Percentiles rank a stretch among this genome's conserved stretches.
Conservation (phyloP, 2,113 vertebrate genomes). For the Ammodytes marinus region DNA sequence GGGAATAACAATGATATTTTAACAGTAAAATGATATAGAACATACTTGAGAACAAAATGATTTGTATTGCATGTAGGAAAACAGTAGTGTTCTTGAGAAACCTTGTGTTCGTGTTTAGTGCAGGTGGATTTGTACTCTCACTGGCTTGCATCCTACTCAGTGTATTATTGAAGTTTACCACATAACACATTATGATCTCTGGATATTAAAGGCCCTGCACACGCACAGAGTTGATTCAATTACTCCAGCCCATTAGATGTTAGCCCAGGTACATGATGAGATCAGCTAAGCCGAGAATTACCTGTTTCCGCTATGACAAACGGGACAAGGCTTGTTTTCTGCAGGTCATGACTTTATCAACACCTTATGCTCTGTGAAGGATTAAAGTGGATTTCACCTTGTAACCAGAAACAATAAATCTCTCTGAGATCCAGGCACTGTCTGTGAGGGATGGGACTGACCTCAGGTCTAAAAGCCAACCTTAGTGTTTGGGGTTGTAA, state of each 20-base stretch:
- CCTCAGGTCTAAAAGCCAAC: neutral
- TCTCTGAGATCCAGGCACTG: neutral
- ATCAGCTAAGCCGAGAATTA: neutral
- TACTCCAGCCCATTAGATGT: neutral
- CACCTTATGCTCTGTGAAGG: neutral
- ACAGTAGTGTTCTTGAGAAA: neutral
- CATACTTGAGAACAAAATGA: neutral
- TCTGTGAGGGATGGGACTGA: neutral
- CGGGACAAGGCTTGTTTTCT: neutral
- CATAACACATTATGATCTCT: neutral
- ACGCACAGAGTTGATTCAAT: neutral
- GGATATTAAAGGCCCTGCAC: neutral
- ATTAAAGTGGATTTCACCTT: neutral
- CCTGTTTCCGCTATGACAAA: neutral
- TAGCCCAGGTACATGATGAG: neutral
- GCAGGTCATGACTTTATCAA: neutral
- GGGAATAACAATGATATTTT: neutral
- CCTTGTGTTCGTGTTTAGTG: neutral
- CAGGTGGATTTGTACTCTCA: neutral
- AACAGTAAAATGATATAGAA: neutral
- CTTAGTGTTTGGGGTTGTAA: neutral
- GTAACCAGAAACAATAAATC: neutral
- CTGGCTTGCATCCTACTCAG: neutral
- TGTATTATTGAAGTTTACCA: neutral
- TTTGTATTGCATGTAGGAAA: neutral